phyloP scores from a whole-genome alignment of 2,888 invertebrate species.

The Macaria liturata region DNA sequence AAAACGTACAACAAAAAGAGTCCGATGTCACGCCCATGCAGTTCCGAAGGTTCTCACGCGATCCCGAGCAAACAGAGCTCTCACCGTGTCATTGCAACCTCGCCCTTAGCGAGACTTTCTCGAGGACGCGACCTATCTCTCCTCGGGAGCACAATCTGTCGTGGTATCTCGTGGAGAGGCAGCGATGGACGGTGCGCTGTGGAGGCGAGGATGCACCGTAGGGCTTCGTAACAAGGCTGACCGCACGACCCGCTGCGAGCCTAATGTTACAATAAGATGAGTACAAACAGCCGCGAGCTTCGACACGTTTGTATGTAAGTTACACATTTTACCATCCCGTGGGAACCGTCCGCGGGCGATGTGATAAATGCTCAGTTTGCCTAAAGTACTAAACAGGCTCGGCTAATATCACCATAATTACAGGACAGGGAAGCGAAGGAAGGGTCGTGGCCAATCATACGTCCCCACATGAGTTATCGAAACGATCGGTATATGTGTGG shows the following conservation, averaged over 20 bases:
- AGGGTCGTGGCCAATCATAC: slow-evolving; percentile 43
- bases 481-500: slow-evolving; percentile 54
- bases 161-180: slow-evolving; percentile 33
- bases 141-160: slow-evolving; percentile 20
- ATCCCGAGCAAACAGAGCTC: slow-evolving; percentile 72
- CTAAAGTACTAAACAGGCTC: slow-evolving; percentile 65
- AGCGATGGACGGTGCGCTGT: slow-evolving; percentile 47
- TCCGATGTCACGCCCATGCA: slow-evolving; percentile 81
- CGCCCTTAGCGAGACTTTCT: slow-evolving; percentile 56
- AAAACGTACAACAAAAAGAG: slow-evolving; percentile 64
- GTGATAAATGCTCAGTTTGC: slow-evolving; percentile 78
- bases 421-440: slow-evolving; percentile 58
- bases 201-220: slow-evolving; percentile 53
- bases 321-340: slow-evolving; percentile 73
- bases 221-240: slow-evolving; percentile 66
- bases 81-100: slow-evolving; percentile 61
- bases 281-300: slow-evolving; percentile 61
- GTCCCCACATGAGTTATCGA: slow-evolving; percentile 60
- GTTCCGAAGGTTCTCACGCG: slow-evolving; percentile 78
- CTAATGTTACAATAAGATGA: slow-evolving; percentile 65
- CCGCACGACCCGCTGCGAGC: slow-evolving; percentile 54
- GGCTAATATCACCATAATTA: slow-evolving; percentile 69
- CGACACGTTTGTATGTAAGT: slow-evolving; percentile 69
- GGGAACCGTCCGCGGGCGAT: slow-evolving; percentile 72
- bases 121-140: slow-evolving; percentile 46